These are phyloP conservation scores for Caenorhabditis wallacei DNA, from an alignment of 2,888 invertebrate genomes.

Conservation along the genomic window DNA sequence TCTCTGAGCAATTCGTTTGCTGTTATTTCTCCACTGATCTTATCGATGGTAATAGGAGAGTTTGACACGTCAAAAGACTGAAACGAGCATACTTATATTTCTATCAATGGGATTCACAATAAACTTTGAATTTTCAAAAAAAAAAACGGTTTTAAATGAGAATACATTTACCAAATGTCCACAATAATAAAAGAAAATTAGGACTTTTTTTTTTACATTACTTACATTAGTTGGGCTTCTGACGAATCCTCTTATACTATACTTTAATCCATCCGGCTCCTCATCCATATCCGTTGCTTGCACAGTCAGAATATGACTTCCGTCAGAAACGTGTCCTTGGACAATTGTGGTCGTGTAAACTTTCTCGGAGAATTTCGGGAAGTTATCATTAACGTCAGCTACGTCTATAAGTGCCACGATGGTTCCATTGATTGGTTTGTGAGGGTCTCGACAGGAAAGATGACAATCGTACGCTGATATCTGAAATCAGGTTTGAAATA, in stretches of 20 bases:
- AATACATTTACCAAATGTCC: too few species aligned
- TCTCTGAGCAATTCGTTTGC: conserved; percentile 68
- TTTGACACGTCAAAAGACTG: conserved; percentile 54
- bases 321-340: conserved; percentile 68
- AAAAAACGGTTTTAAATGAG: too few species aligned
- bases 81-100: too few species aligned
- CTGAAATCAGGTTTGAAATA: too few species aligned
- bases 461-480: conserved; percentile 73
- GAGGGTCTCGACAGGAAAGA: conserved; percentile 70
- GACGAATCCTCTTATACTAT: conserved; percentile 66
- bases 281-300: conserved; percentile 68
- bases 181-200: too few species aligned
- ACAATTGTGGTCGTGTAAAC: conserved; percentile 68
- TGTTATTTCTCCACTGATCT: conserved; percentile 64
- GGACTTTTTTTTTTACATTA: too few species aligned
- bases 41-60: conserved; percentile 64
- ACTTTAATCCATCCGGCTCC: conserved; percentile 65
- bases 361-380: conserved; percentile 72
- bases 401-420: conserved; percentile 67
- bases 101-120: background rate
- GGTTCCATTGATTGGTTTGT: conserved; percentile 67
- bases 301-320: conserved; percentile 68
- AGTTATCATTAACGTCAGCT: conserved; percentile 77
- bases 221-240: conserved; percentile 53
- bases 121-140: too few species aligned